phyloP scores from a whole-genome alignment of 2,113 vertebrate species.

The Nothobranchius kuhntae region DNA sequence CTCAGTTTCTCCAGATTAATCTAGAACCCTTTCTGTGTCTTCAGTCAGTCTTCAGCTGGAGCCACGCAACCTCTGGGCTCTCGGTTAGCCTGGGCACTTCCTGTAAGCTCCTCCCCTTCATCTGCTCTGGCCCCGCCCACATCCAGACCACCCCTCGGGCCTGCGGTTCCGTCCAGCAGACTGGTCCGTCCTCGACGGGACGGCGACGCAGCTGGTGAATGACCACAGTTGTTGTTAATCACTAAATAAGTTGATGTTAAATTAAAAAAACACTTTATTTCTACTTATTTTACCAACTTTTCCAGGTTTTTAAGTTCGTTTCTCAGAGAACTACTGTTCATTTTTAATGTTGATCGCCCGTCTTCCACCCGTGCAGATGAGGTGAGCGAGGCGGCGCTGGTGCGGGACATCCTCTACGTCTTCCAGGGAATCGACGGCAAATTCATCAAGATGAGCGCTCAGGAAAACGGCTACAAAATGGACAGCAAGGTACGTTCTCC shows the following conservation, averaged over 20 bases:
- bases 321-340: too few species aligned
- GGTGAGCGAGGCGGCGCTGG: conserved; percentile 87
- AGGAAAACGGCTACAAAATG: conserved; percentile 93
- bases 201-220: conserved; percentile 84
- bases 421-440: conserved; percentile 99
- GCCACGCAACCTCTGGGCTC: conserved; percentile 83
- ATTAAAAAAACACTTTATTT: too few species aligned
- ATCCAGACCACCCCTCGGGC: conserved; percentile 78
- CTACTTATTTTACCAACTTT: too few species aligned
- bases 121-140: conserved; percentile 78
- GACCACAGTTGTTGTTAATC: background rate
- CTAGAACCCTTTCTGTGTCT: conserved; percentile 3
- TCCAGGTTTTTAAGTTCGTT: too few species aligned
- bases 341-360: background rate
- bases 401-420: conserved; percentile 95
- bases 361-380: conserved; percentile 71
- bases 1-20: too few species aligned
- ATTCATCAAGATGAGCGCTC: conserved; percentile 90
- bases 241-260: too few species aligned
- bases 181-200: conserved; percentile 81
- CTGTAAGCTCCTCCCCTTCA: conserved; percentile 80
- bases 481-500: conserved; percentile 86
- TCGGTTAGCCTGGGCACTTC: conserved; percentile 89
- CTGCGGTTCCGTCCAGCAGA: conserved; percentile 71
- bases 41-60: conserved; percentile 70